phyloP scores from a whole-genome alignment of 1,140 invertebrate genomes.

The Musca domestica region DNA sequence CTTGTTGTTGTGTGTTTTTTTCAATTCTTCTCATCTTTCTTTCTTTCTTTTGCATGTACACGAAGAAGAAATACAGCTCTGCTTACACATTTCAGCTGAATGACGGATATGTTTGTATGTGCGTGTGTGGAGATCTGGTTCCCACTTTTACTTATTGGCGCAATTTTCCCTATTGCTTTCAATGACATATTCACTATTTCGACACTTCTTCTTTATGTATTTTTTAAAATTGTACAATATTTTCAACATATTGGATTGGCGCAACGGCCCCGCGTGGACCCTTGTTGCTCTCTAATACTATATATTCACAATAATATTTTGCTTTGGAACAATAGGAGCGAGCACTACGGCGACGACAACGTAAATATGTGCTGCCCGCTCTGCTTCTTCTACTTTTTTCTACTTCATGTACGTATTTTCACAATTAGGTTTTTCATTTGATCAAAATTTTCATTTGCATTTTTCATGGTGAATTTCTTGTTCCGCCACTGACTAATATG shows the following conservation, averaged over 20 bases:
- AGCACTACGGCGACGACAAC: no score
- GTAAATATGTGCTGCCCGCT: no score
- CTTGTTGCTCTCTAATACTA: no score
- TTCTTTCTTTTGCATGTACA: no score
- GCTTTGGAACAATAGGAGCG: no score
- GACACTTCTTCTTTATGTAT: slow-evolving; percentile 1
- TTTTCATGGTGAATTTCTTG: background rate
- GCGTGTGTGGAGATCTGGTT: slow-evolving; percentile 35
- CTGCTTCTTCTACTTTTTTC: slow-evolving; percentile 10
- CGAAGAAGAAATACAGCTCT: slow-evolving; percentile 13
- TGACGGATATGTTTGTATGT: background rate
- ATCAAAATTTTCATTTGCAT: slow-evolving; percentile 13
- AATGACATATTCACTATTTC: background rate
- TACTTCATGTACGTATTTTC: slow-evolving; percentile 7
- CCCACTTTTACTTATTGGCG: slow-evolving; percentile 47
- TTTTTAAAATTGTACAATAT: background rate
- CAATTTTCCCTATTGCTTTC: slow-evolving; percentile 32
- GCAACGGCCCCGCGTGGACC: background rate
- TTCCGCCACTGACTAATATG: background rate
- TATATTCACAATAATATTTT: no score
- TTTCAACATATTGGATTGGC: background rate
- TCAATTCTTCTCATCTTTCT: background rate
- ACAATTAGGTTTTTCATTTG: slow-evolving; percentile 6
- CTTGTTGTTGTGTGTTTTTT: slow-evolving; percentile 5
- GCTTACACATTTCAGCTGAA: background rate